Conservation (phyloP, 2,888 invertebrate species). For the Agrenia bidenticulata region DNA sequence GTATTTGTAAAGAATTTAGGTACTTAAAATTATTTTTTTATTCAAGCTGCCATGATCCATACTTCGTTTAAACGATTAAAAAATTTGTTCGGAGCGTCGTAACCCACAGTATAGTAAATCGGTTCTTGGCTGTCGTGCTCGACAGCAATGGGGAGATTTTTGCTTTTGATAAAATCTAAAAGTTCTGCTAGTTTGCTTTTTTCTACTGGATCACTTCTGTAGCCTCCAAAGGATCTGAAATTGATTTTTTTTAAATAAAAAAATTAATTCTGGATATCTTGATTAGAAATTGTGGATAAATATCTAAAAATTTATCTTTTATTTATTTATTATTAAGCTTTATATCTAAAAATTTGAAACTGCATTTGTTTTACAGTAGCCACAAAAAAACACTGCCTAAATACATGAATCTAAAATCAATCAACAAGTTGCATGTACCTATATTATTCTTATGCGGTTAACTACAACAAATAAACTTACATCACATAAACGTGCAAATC, state of each 20-base stretch:
- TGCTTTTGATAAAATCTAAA: not conserved
- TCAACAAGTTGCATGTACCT: not conserved
- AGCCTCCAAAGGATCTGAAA: slow-evolving; percentile 16
- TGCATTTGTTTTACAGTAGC: too few relatives aligned
- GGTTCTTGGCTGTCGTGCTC: not conserved
- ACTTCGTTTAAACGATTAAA: slow-evolving; percentile 44
- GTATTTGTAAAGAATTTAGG: too few relatives aligned
- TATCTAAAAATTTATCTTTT: too few relatives aligned
- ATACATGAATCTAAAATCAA: too few relatives aligned
- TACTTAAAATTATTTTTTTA: too few relatives aligned
- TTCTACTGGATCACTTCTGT: slow-evolving; percentile 5
- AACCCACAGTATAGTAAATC: slow-evolving; percentile 32
- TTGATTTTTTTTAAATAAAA: not conserved
- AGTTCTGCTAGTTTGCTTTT: not conserved
- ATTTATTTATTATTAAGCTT: too few relatives aligned
- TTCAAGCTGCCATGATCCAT: too few relatives aligned
- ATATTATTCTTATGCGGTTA: not conserved
- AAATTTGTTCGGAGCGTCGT: slow-evolving; percentile 39
- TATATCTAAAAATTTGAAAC: too few relatives aligned
- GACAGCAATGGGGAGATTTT: not conserved
- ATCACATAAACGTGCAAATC: slow-evolving; percentile 27
- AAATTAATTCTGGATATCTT: too few relatives aligned
- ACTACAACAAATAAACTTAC: slow-evolving; percentile 20
- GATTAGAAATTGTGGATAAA: too few relatives aligned
- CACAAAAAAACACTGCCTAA: too few relatives aligned